Percentiles rank a stretch among this genome's conserved stretches.
Conservation (phyloP, 2,797 vertebrate species). For the Loris lydekkerianus region DNA sequence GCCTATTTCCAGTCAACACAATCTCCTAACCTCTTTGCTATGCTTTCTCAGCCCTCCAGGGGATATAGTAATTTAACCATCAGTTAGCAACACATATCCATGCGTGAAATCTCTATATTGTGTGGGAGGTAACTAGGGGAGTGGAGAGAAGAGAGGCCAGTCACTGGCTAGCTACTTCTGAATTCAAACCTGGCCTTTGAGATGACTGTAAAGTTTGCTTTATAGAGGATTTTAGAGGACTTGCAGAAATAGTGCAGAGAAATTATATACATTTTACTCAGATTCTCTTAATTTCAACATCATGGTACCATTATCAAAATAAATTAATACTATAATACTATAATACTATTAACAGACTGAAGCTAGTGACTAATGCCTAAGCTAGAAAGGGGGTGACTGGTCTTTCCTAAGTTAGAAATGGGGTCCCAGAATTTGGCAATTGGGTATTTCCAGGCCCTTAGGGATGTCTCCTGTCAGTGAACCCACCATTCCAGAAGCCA, state of each 20-base stretch:
- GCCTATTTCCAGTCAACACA: slow-evolving; percentile 22
- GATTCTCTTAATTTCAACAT: neutral
- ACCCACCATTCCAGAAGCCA: neutral
- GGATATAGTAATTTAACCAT: neutral
- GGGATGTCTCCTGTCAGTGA: neutral
- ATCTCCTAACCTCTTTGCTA: slow-evolving; percentile 60
- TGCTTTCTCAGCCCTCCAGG: slow-evolving; percentile 46
- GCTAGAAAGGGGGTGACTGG: neutral
- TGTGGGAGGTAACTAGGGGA: neutral
- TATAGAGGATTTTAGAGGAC: slow-evolving; percentile 3
- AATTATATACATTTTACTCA: neutral
- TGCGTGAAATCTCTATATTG: neutral
- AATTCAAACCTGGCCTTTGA: slow-evolving; percentile 18
- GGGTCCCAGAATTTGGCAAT: neutral
- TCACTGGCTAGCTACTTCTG: neutral
- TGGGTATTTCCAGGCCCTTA: neutral
- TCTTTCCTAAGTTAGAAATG: neutral
- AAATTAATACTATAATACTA: neutral
- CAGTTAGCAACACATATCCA: neutral
- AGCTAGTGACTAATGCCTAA: neutral
- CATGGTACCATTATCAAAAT: neutral
- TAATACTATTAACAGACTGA: slow-evolving; percentile 2
- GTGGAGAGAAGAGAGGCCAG: neutral
- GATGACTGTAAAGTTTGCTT: neutral
- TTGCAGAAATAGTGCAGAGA: neutral